Conservation (phyloP, 2,113 vertebrate genomes). For the Sebastes fasciatus region DNA sequence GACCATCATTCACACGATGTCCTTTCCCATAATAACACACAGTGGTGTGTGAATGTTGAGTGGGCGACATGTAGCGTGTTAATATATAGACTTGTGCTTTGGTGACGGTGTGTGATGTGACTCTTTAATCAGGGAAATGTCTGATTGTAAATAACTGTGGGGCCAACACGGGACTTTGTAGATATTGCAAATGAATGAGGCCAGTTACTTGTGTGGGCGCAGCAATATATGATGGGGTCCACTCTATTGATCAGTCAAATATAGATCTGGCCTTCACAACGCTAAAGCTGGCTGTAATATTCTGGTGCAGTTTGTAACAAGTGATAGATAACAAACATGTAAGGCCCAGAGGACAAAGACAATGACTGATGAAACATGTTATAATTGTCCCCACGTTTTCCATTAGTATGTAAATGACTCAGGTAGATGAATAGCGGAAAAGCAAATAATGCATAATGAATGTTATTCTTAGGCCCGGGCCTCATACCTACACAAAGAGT, state of each 20-base stretch:
- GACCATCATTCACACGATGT: not conserved
- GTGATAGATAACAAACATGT: not conserved
- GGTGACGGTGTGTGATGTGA: not conserved
- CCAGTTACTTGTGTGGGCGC: not conserved
- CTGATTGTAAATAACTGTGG: not conserved
- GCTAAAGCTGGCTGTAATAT: not conserved
- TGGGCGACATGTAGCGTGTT: not conserved
- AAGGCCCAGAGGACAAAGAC: not conserved
- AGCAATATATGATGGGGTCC: not conserved
- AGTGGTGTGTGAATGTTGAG: conserved; percentile 16
- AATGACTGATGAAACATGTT: not conserved
- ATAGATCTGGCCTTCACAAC: not conserved
- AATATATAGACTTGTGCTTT: not conserved
- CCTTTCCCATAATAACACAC: not conserved
- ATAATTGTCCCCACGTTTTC: not conserved
- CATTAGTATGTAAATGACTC: conserved; percentile 21
- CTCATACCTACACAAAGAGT: not conserved
- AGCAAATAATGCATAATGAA: conserved; percentile 19
- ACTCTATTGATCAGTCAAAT: not conserved
- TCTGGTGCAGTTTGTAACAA: not conserved
- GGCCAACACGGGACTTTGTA: not conserved
- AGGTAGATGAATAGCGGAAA: conserved; percentile 11
- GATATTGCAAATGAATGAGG: not conserved
- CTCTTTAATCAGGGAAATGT: not conserved
- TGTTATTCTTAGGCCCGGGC: not conserved